phyloP scores from a whole-genome alignment of 2,113 vertebrate species.

The Silurus asotus region DNA sequence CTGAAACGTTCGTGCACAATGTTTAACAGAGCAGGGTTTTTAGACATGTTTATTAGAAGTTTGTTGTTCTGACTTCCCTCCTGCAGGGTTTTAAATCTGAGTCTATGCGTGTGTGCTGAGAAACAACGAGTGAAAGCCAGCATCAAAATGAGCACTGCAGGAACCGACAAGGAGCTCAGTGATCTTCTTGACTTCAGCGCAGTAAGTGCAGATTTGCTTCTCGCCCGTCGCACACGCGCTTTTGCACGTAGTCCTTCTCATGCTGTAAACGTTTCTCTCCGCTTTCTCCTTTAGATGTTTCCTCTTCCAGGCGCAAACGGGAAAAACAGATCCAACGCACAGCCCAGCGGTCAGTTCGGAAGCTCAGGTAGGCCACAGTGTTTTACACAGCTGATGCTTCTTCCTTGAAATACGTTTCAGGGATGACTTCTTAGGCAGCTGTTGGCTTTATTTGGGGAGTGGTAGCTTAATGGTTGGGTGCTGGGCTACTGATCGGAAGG shows the following conservation, averaged over 20 bases:
- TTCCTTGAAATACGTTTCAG: no score
- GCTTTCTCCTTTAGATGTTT: conserved; percentile 85
- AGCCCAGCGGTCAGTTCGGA: conserved; percentile 85
- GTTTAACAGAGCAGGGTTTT: background rate
- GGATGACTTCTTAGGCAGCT: no score
- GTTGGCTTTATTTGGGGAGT: no score
- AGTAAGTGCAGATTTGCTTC: conserved; percentile 75
- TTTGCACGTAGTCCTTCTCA: background rate
- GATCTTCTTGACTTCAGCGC: conserved; percentile 98
- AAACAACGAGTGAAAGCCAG: conserved; percentile 55
- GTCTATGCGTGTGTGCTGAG: conserved; percentile 69
- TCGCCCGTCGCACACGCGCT: background rate
- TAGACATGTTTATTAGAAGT: background rate
- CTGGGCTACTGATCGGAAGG: no score
- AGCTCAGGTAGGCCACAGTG: conserved; percentile 77
- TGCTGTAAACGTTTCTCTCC: background rate
- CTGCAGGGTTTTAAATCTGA: conserved; percentile 42
- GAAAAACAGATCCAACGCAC: conserved; percentile 85
- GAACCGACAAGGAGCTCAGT: conserved; percentile 95
- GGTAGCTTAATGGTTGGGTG: no score
- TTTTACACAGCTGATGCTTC: background rate
- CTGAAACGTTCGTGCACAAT: background rate
- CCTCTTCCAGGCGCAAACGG: conserved; percentile 88
- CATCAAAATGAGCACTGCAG: conserved; percentile 91
- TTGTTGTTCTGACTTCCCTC: background rate